Evolutionary conservation across 2,113 vertebrate species (phyloP).

Genomic region (Lophotis ruficrista): DNA sequence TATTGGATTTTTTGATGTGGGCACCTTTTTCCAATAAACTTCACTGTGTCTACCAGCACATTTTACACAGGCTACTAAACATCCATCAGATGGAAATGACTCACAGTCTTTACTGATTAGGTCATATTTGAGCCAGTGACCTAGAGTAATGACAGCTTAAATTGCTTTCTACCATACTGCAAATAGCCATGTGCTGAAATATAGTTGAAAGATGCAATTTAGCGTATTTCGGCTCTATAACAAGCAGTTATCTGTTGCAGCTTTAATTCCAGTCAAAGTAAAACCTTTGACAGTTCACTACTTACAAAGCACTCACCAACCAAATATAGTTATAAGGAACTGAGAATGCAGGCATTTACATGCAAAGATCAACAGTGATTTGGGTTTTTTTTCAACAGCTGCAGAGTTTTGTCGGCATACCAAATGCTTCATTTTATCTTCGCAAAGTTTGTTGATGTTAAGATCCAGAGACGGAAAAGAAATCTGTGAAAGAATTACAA

Average conservation of each 20-base stretch:
- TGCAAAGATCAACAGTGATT: conserved; percentile 46
- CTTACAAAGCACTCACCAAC: neutral
- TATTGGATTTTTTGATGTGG: conserved; percentile 36
- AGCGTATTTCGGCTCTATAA: neutral
- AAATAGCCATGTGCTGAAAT: conserved; percentile 2
- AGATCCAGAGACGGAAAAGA: conserved; percentile 18
- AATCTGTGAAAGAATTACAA: conserved; percentile 35
- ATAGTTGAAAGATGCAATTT: conserved; percentile 3
- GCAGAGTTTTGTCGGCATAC: neutral
- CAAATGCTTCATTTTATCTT: conserved; percentile 51
- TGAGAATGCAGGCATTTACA: neutral
- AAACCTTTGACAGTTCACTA: conserved; percentile 2
- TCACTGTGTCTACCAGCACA: neutral
- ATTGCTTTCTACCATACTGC: conserved; percentile 1
- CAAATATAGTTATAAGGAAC: neutral
- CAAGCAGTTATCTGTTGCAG: conserved; percentile 10
- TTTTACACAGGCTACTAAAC: conserved; percentile 42
- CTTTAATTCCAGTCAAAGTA: neutral
- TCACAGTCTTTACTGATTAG: conserved; percentile 46
- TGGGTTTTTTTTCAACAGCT: conserved; percentile 34
- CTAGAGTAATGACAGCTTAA: conserved; percentile 36
- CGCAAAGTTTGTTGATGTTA: conserved; percentile 40
- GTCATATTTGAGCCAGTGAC: conserved; percentile 47
- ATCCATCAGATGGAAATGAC: conserved; percentile 43
- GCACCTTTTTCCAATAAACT: conserved; percentile 34